Percentiles rank a stretch among this genome's conserved stretches.
These are phyloP conservation scores for Propithecus coquereli DNA, from an alignment of 2,113 vertebrate genomes.

Conservation along the genomic window DNA sequence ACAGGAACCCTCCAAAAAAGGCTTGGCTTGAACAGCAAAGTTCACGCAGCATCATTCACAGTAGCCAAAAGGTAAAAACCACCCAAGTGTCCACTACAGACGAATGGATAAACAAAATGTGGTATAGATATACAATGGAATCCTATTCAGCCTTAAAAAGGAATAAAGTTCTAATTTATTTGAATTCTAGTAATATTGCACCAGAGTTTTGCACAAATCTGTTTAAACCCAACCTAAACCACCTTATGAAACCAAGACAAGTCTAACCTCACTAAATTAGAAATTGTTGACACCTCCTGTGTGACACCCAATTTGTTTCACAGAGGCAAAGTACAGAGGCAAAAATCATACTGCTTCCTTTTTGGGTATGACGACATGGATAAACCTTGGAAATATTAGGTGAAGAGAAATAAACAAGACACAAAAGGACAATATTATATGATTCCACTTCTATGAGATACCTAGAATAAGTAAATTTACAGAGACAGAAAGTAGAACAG, in stretches of 20 bases:
- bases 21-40: not conserved
- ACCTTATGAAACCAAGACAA: not conserved
- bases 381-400: not conserved
- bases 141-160: not conserved
- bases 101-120: not conserved
- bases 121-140: not conserved
- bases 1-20: not conserved
- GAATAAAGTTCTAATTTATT: conserved; percentile 40
- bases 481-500: not conserved
- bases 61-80: not conserved
- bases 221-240: conserved; percentile 36
- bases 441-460: not conserved
- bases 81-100: not conserved
- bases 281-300: not conserved
- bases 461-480: not conserved
- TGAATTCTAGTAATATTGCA: conserved; percentile 24
- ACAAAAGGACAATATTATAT: not conserved
- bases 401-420: not conserved
- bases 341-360: not conserved
- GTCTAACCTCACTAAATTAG: conserved; percentile 25
- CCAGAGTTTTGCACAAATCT: conserved; percentile 6
- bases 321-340: not conserved
- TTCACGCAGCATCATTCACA: not conserved
- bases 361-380: not conserved
- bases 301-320: not conserved